These are phyloP conservation scores for Zeuzera pyrina DNA, from an alignment of 2,888 invertebrate genomes.

Conservation along the genomic window DNA sequence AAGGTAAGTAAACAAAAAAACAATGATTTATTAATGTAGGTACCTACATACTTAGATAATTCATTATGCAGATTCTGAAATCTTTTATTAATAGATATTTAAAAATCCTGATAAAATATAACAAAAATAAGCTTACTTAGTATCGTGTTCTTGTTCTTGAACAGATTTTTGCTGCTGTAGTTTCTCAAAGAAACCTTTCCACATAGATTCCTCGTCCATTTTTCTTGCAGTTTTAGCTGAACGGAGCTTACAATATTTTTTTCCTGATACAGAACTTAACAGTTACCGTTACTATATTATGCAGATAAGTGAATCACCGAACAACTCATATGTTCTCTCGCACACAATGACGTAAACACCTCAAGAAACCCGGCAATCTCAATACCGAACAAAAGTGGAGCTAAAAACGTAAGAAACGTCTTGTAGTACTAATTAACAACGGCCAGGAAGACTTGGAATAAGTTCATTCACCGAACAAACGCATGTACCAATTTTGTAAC, in stretches of 20 bases:
- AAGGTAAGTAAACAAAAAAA: no score
- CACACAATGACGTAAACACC: slow-evolving; percentile 1
- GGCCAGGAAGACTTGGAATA: no score
- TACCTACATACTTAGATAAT: background rate
- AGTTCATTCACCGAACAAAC: no score
- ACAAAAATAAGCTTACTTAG: slow-evolving; percentile 62
- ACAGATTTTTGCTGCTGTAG: slow-evolving; percentile 75
- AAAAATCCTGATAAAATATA: background rate
- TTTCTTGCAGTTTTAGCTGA: no score
- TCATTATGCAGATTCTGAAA: background rate
- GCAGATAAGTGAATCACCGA: background rate
- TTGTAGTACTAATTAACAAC: no score
- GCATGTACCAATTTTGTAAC: no score
- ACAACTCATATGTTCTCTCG: background rate
- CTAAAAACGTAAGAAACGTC: no score
- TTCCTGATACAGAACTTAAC: no score
- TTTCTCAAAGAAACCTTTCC: slow-evolving; percentile 82
- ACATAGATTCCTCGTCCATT: slow-evolving; percentile 83
- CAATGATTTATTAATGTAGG: background rate
- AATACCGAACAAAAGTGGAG: no score
- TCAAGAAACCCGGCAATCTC: no score
- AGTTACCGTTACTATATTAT: background rate
- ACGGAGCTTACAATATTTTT: no score
- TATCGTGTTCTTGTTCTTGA: slow-evolving; percentile 78
- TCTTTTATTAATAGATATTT: background rate